These are phyloP conservation scores for Oeneis ivallda DNA, from an alignment of 2,888 invertebrate genomes.

Conservation along the genomic window DNA sequence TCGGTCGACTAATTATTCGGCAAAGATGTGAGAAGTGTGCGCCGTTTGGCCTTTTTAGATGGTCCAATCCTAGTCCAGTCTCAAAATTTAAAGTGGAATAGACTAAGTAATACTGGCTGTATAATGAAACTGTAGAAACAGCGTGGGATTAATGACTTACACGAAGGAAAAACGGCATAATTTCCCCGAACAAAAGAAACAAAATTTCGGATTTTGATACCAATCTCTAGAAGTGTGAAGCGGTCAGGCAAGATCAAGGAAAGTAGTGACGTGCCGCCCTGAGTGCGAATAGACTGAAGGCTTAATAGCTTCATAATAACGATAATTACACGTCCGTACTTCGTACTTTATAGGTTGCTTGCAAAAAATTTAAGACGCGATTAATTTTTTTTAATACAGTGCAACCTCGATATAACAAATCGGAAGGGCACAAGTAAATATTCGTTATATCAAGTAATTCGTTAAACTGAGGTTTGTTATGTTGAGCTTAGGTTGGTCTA, in stretches of 20 bases:
- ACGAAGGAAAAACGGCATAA: conserved; percentile 19
- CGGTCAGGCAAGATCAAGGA: conserved; percentile 44
- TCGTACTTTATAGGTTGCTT: neutral
- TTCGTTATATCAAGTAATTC: too few relatives aligned
- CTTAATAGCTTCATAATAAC: neutral
- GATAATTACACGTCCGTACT: neutral
- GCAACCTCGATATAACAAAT: too few relatives aligned
- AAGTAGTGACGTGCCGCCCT: conserved; percentile 42
- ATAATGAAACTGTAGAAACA: conserved; percentile 1
- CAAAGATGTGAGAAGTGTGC: too few relatives aligned
- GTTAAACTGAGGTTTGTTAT: too few relatives aligned
- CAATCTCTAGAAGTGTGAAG: conserved; percentile 36
- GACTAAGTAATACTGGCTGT: neutral
- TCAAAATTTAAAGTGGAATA: neutral
- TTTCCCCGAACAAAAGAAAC: conserved; percentile 37
- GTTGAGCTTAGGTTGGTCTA: too few relatives aligned
- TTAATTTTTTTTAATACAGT: too few relatives aligned
- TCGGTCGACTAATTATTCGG: too few relatives aligned
- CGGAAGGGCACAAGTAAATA: too few relatives aligned
- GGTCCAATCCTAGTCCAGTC: neutral
- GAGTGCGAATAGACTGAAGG: conserved; percentile 13
- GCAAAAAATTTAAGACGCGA: neutral
- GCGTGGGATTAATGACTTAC: conserved; percentile 15
- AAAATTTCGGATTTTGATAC: conserved; percentile 37
- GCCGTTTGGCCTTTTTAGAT: neutral